Base-by-base conservation (phyloP, 2,888 invertebrate species). In the Odontocolon sp. region DNA sequence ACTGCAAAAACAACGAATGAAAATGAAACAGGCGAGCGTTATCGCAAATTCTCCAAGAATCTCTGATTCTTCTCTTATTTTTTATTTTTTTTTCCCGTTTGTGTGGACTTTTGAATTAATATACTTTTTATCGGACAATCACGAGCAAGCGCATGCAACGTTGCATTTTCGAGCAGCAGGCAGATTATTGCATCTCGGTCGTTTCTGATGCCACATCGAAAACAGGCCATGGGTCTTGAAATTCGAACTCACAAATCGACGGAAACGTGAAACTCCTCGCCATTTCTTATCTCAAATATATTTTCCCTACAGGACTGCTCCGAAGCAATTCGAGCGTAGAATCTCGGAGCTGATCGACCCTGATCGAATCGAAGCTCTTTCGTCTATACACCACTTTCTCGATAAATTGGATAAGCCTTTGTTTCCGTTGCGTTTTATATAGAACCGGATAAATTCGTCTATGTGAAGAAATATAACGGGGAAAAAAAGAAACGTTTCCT, bases 391-490 rank as follows among this genome's bases (percentile, higher is more conserved):
- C 40, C 40, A 14, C 57, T 11, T 28, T 8, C 63, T 71, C 63
- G 42, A 54, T 63, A 47, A 71, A 64, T 56, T 71, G 31, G 45
- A 56, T 56, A 71, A 40, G 33, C 56, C 63, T 47, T 64, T 71
- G 64, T 71, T 56, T n/a, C 8, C 45, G 33, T 26, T 31, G 11
- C 8, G 16, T 18, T 31, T 18, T 56, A 28, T 47, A 18, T 38
- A 45, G n/a, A n/a, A 47, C 47, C 38, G 61, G 54, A 38, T 36
- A 64, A 47, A 18, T 18, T 21, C 47, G 16, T 47, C 36, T n/a
- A n/a, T n/a, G n/a, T n/a, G n/a, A 36, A 56, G 61, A 8, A 23
- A 52, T 54, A 61, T 23, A 33, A 70, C 33, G 54, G 5, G 26
- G 52, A 26, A 38, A 26, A 16, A 23, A 6, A 8, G 28, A 28